These are phyloP conservation scores for Sinonovacula constricta DNA, from an alignment of 1,140 invertebrate genomes.

Conservation along the genomic window DNA sequence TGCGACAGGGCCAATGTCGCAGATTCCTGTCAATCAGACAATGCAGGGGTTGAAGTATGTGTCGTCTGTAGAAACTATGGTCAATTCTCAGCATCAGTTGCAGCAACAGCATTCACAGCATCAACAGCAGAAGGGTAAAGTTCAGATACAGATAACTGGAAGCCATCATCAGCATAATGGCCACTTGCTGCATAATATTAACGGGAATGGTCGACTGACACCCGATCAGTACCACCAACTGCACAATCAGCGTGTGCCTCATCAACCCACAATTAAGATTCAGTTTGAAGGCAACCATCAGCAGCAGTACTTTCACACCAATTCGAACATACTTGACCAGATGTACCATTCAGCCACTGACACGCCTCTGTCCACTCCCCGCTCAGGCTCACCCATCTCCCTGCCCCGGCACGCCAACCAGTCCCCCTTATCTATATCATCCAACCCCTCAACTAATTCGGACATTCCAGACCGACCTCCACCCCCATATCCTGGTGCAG, in stretches of 20 bases:
- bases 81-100: conserved; percentile 27
- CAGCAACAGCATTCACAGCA: conserved; percentile 7
- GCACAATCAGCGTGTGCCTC: conserved; percentile 26
- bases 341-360: conserved; percentile 57
- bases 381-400: conserved; percentile 74
- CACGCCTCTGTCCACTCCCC: conserved; percentile 68
- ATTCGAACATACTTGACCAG: conserved; percentile 14
- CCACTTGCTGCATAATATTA: conserved; percentile 30
- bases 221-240: conserved; percentile 37
- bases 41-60: conserved; percentile 88
- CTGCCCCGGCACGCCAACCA: conserved; percentile 71
- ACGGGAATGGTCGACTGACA: conserved; percentile 33
- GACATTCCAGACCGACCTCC: conserved; percentile 76
- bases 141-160: conserved; percentile 71
- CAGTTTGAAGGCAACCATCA: conserved; percentile 24
- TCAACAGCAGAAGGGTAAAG: conserved; percentile 54
- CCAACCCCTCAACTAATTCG: conserved; percentile 75
- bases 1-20: conserved; percentile 84
- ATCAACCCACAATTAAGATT: conserved; percentile 26
- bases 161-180: conserved; percentile 43
- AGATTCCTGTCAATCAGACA: conserved; percentile 1
- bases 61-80: conserved; percentile 87
- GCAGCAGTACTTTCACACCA: conserved; percentile 19
- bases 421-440: conserved; percentile 74
- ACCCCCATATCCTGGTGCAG: conserved; percentile 73